Base-by-base conservation (phyloP, 2,888 invertebrate species). In the Bombylius discolor region DNA sequence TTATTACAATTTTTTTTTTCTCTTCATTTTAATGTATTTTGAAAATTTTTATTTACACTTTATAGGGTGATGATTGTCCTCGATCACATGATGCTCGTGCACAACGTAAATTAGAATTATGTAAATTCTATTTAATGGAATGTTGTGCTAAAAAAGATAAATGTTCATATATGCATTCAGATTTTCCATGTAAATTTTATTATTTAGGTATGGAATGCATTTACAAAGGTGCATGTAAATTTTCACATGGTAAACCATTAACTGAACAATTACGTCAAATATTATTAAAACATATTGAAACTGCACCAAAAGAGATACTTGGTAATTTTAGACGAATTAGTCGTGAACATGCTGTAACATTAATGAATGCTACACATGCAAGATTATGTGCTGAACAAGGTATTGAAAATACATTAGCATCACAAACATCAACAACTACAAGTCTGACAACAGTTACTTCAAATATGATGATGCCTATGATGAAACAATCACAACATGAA, bases 101-200 rank as follows among this genome's bases (percentile, higher is more conserved):
- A 49, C 87, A 87, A 1, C 83, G 91, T 63, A 94, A 94, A 77
- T 81, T 89, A 79, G 97, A 97, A 74, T 76, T 96, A 4, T 98
- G 97, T 75, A 97, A 96, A 76, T 97, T 95, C 76, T 97, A 96
- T 76, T 76, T 96, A 58, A 90, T 89, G 85, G 93, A 93, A 63
- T 91, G 91, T 72, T 97, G 97, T 77, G 72, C 90, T 54, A 97
- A 96, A 76, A 85, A 91, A 66, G 94, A 94, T 65, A 90, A 92
- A 74, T 98, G 97, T 77, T 80, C 91, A 31, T 98, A 93, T 70
- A 89, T 97, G 89, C 97, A 97, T 76, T 84, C 88, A 66, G 95
- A 96, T 72, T 97, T 95, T 73, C 97, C 97, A 23, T 97, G 97
- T 77, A 96, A 96, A 79, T 96, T 88, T 77, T 95, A 87, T 75